phyloP scores from a whole-genome alignment of 1,140 invertebrate species.

The Lepidostoma basale region DNA sequence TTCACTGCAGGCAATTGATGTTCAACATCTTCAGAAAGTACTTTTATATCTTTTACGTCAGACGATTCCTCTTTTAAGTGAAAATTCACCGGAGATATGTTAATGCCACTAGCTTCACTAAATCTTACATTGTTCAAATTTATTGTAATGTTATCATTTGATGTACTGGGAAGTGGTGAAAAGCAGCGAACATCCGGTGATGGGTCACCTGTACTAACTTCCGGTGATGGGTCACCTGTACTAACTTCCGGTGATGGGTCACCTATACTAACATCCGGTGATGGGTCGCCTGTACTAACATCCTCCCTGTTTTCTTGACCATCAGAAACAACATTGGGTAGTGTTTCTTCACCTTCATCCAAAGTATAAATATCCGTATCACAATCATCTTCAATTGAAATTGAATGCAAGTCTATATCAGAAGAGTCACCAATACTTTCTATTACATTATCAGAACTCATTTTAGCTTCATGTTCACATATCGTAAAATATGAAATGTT shows the following conservation, averaged over 20 bases:
- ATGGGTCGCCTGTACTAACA: not conserved
- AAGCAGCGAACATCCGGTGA: not conserved
- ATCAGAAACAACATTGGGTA: not conserved
- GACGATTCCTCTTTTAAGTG: not conserved
- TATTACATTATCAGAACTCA: not conserved
- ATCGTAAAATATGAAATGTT: too few species aligned
- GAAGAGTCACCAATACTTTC: not conserved
- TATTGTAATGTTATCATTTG: conserved; percentile 18
- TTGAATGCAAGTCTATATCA: too few species aligned
- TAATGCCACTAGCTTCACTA: conserved; percentile 3
- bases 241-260: too few species aligned
- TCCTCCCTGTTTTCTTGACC: too few species aligned
- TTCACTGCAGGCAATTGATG: not conserved
- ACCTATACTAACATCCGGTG: not conserved
- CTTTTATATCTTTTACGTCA: not conserved
- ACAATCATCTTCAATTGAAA: not conserved
- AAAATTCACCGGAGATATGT: not conserved
- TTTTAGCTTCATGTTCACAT: too few species aligned
- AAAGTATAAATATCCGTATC: conserved; percentile 3
- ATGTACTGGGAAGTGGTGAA: conserved; percentile 26
- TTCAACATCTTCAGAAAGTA: not conserved
- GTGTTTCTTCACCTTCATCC: conserved; percentile 9
- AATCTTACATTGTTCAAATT: conserved; percentile 11
- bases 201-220: not conserved
- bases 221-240: too few species aligned